phyloP scores from a whole-genome alignment of 2,113 vertebrate species.

The Bolborhynchus lineola region DNA sequence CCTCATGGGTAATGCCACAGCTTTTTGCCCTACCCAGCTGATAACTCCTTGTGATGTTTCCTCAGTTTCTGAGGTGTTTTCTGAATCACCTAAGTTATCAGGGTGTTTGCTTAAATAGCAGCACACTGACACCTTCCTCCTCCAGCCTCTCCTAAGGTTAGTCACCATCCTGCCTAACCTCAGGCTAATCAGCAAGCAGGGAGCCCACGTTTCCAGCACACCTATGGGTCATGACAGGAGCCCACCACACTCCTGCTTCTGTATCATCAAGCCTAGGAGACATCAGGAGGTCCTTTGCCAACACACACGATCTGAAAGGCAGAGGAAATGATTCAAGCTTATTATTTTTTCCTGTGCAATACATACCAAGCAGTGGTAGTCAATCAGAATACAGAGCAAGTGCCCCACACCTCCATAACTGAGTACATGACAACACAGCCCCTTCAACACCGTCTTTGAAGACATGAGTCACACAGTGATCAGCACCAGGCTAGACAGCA shows the following conservation, averaged over 20 bases:
- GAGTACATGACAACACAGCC: fast-evolving
- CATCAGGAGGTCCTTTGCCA: neutral
- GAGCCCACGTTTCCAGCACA: neutral
- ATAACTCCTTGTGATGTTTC: neutral
- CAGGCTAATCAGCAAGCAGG: neutral
- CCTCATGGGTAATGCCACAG: neutral
- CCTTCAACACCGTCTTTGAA: neutral
- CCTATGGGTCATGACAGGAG: neutral
- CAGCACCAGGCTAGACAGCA: neutral
- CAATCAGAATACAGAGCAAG: neutral
- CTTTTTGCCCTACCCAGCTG: neutral
- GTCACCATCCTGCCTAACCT: neutral
- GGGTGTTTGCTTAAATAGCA: neutral
- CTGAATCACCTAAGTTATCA: neutral
- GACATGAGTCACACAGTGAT: fast-evolving
- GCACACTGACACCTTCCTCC: neutral
- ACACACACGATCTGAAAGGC: too few species aligned
- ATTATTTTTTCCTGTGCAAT: fast-evolving
- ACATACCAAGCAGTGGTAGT: neutral
- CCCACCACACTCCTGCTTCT: neutral
- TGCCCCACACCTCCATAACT: fast-evolving
- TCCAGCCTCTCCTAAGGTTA: neutral
- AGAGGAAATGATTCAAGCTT: neutral
- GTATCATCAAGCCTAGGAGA: neutral
- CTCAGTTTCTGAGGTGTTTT: neutral